Evolutionary conservation across 1,140 invertebrate species (phyloP).

Genomic region (Hypothenemus hampei): DNA sequence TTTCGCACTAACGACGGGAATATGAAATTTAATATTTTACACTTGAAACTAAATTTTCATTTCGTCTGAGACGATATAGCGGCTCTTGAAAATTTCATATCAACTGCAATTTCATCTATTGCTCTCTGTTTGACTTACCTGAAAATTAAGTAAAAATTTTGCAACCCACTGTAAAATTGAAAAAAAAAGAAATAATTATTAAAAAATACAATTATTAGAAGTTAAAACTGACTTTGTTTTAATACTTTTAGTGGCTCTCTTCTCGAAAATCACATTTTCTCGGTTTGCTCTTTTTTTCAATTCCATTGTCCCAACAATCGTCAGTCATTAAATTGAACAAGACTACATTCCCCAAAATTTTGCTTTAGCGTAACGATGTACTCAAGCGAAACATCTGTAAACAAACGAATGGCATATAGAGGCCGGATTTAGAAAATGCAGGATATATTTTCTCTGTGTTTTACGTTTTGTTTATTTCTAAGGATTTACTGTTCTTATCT

Average conservation of each 20-base stretch:
- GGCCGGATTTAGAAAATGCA: background rate
- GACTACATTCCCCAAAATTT: too few relatives aligned
- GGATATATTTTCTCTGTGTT: conserved; percentile 4
- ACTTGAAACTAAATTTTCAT: background rate
- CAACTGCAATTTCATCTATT: background rate
- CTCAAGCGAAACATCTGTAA: background rate
- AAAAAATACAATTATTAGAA: too few relatives aligned
- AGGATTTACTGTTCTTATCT: conserved; percentile 3
- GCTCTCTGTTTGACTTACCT: background rate
- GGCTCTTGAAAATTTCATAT: background rate
- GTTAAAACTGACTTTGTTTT: too few relatives aligned
- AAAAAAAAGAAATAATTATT: too few relatives aligned
- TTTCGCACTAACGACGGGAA: too few relatives aligned
- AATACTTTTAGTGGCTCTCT: too few relatives aligned
- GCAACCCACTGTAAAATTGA: too few relatives aligned
- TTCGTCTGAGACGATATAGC: background rate
- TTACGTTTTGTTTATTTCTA: conserved; percentile 2
- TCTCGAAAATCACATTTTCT: too few relatives aligned
- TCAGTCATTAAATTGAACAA: too few relatives aligned
- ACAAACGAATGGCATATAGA: conserved; percentile 1
- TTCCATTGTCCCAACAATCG: too few relatives aligned
- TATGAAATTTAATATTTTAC: background rate
- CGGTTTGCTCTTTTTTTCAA: too few relatives aligned
- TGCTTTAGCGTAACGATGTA: conserved; percentile 1
- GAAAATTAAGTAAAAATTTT: too few relatives aligned